Conservation (phyloP, 2,113 vertebrate genomes). For the Collichthys lucidus region DNA sequence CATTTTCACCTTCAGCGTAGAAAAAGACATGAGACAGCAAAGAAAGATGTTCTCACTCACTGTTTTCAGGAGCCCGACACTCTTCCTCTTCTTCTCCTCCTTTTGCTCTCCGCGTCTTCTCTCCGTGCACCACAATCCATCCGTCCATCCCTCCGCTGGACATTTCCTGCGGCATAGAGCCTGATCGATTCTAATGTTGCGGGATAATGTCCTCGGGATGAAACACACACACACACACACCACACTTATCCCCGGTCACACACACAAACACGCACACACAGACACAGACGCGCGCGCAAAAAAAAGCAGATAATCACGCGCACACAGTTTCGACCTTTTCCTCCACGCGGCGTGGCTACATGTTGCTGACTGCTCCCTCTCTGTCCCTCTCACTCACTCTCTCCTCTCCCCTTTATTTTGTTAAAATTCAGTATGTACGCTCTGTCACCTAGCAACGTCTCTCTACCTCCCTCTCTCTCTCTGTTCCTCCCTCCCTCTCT, state of each 20-base stretch:
- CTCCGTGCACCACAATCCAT: constrained; percentile 71
- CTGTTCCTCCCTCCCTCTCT: constrained; percentile 34
- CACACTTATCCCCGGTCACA: constrained; percentile 3
- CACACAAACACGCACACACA: background rate
- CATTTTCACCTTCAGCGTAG: constrained; percentile 65
- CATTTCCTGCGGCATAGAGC: constrained; percentile 74
- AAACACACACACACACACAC: constrained; percentile 16
- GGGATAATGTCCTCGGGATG: constrained; percentile 70
- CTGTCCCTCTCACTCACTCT: constrained; percentile 72
- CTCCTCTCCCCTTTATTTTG: constrained; percentile 79
- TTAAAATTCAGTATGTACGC: constrained; percentile 89
- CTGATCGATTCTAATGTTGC: constrained; percentile 64
- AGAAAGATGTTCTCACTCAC: constrained; percentile 72
- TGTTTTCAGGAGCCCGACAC: constrained; percentile 75
- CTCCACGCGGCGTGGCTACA: constrained; percentile 82
- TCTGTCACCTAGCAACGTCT: constrained; percentile 85
- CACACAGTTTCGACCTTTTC: constrained; percentile 77
- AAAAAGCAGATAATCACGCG: constrained; percentile 33
- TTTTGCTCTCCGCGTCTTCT: constrained; percentile 69
- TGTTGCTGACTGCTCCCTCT: constrained; percentile 82
- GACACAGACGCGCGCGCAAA: no score
- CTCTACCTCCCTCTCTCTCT: constrained; percentile 47
- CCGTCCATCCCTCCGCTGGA: constrained; percentile 79
- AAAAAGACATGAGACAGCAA: background rate
- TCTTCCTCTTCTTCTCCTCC: constrained; percentile 61